phyloP scores from a whole-genome alignment of 2,888 invertebrate genomes.

The Celastrina argiolus region DNA sequence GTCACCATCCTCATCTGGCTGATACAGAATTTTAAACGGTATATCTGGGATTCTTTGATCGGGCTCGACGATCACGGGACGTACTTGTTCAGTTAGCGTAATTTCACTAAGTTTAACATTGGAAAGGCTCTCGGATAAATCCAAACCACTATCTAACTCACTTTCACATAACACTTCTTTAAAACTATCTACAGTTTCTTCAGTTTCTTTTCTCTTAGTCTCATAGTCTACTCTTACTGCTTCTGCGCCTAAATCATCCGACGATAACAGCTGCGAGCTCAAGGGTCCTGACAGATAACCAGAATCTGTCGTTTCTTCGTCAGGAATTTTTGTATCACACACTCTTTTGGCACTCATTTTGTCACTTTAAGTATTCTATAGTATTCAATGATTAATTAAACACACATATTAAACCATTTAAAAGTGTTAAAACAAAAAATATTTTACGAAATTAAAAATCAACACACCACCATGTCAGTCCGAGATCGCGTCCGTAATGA shows the following conservation, averaged over 20 bases:
- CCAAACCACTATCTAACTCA: constrained; percentile 80
- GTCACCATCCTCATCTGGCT: constrained; percentile 90
- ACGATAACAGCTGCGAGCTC: constrained; percentile 40
- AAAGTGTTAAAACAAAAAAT: constrained; percentile 51
- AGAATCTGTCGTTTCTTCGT: constrained; percentile 57
- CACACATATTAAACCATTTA: constrained; percentile 35
- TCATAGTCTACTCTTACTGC: constrained; percentile 31
- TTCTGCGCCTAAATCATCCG: constrained; percentile 30
- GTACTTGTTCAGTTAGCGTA: constrained; percentile 31
- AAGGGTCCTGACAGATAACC: constrained; percentile 58
- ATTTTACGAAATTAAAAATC: constrained; percentile 27
- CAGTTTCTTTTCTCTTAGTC: constrained; percentile 35
- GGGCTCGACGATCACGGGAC: constrained; percentile 38
- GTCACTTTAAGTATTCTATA: constrained; percentile 38
- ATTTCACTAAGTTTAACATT: constrained; percentile 61
- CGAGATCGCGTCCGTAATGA: constrained; percentile 53
- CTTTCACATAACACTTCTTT: constrained; percentile 46
- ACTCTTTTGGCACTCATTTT: constrained; percentile 68
- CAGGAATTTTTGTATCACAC: constrained; percentile 52
- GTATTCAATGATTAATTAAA: constrained; percentile 31
- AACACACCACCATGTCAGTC: constrained; percentile 35
- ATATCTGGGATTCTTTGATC: constrained; percentile 39
- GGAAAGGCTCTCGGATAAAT: constrained; percentile 79
- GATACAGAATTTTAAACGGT: constrained; percentile 83
- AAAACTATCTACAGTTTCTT: constrained; percentile 34